Conservation (phyloP, 2,113 vertebrate species). For the Phyllostomus discolor region DNA sequence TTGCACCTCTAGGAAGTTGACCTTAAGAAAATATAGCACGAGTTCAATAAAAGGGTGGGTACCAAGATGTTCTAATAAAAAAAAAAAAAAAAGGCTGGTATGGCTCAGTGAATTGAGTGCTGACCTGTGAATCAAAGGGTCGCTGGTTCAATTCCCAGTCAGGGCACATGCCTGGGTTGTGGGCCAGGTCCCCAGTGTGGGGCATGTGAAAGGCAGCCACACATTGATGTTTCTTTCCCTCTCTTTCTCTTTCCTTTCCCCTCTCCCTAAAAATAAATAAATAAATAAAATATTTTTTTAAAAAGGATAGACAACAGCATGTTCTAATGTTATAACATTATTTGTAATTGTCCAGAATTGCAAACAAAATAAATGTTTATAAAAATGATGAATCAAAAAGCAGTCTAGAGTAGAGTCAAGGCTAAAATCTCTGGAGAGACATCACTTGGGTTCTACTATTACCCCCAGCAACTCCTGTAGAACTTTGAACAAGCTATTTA, state of each 20-base stretch:
- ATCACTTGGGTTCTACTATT: not conserved
- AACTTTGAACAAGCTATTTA: not conserved
- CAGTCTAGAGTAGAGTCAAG: not conserved
- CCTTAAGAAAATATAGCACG: not conserved
- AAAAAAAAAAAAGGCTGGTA: too few species aligned
- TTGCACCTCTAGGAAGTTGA: not conserved
- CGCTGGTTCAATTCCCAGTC: too few species aligned
- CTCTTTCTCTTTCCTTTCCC: too few species aligned
- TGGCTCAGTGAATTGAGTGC: too few species aligned
- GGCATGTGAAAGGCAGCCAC: too few species aligned
- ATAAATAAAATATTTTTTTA: too few species aligned
- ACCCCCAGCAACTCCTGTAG: not conserved
- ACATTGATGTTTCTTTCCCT: too few species aligned
- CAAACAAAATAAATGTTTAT: not conserved
- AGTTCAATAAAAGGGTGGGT: not conserved
- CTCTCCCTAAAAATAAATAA: too few species aligned
- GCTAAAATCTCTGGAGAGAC: not conserved
- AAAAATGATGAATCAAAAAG: not conserved
- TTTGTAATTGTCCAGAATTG: not conserved
- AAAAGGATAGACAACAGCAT: not conserved
- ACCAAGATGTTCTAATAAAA: not conserved
- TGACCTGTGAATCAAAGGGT: too few species aligned
- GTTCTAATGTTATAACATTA: not conserved
- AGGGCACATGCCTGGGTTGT: too few species aligned
- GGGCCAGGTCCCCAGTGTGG: too few species aligned